These are phyloP conservation scores for Pachypanchax playfairii DNA, from an alignment of 2,113 vertebrate genomes.

Conservation along the genomic window DNA sequence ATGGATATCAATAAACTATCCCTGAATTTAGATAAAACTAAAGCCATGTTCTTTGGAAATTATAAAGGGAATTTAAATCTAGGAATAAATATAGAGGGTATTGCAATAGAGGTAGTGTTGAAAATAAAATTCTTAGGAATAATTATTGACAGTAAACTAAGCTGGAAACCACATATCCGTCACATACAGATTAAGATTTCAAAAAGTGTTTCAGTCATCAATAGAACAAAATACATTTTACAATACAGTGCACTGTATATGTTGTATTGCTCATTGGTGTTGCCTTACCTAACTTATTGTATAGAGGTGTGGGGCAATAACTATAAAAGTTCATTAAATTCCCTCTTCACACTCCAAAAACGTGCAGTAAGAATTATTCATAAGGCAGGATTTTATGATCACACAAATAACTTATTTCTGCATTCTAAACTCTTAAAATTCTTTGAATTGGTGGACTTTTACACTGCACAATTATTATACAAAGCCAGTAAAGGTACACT, in stretches of 20 bases:
- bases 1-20: too few relatives aligned
- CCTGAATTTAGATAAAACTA: too few relatives aligned
- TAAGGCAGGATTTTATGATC: neutral
- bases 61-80: neutral
- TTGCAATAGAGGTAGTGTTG: neutral
- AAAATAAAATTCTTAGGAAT: neutral
- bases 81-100: neutral
- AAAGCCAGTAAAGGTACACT: too few relatives aligned
- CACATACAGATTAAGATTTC: neutral
- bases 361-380: neutral
- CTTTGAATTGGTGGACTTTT: neutral
- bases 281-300: neutral
- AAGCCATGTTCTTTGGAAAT: neutral
- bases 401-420: neutral
- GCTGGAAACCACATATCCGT: neutral
- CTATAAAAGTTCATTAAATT: neutral
- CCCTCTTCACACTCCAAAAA: neutral
- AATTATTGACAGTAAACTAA: neutral
- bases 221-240: neutral
- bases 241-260: too few relatives aligned
- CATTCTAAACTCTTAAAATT: neutral
- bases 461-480: too few relatives aligned
- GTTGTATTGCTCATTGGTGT: neutral
- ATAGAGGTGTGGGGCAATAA: neutral
- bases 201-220: neutral